phyloP scores from a whole-genome alignment of 2,888 invertebrate genomes.

The Tridacna crocea region DNA sequence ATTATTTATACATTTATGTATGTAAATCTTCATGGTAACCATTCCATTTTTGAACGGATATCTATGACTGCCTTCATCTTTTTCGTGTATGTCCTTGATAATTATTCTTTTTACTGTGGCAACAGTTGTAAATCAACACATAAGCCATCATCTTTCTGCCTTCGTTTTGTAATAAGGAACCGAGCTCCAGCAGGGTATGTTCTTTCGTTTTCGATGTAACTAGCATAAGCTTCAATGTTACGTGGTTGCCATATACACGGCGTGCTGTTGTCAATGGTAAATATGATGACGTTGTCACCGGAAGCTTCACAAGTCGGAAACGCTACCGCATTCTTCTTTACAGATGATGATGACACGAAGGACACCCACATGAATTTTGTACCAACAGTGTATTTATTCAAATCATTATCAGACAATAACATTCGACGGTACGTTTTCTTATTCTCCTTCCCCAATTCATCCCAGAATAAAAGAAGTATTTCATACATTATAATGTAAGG shows the following conservation, averaged over 20 bases:
- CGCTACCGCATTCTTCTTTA: constrained; percentile 33
- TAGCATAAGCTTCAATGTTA: constrained; percentile 57
- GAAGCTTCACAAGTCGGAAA: constrained; percentile 56
- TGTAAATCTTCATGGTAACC: not conserved
- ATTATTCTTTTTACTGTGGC: constrained; percentile 23
- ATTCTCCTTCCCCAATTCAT: constrained; percentile 37
- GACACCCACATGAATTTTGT: constrained; percentile 57
- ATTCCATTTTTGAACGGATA: constrained; percentile 1
- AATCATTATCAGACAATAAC: constrained; percentile 37
- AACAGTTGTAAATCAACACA: not conserved
- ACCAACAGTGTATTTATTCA: constrained; percentile 48
- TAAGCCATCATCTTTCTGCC: not conserved
- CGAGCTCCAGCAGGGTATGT: constrained; percentile 61
- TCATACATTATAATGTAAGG: constrained; percentile 63
- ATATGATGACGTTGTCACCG: constrained; percentile 39
- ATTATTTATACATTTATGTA: not conserved
- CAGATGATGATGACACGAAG: constrained; percentile 57
- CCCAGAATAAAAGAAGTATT: constrained; percentile 58
- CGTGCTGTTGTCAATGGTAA: constrained; percentile 54
- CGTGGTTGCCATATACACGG: constrained; percentile 51
- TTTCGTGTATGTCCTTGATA: constrained; percentile 51
- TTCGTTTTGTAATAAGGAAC: constrained; percentile 40
- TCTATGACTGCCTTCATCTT: constrained; percentile 30
- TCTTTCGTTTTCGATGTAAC: constrained; percentile 57
- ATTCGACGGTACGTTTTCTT: constrained; percentile 55